Evolutionary conservation across 2,113 vertebrate genomes (phyloP).

Genomic region (Elachura formosa): DNA sequence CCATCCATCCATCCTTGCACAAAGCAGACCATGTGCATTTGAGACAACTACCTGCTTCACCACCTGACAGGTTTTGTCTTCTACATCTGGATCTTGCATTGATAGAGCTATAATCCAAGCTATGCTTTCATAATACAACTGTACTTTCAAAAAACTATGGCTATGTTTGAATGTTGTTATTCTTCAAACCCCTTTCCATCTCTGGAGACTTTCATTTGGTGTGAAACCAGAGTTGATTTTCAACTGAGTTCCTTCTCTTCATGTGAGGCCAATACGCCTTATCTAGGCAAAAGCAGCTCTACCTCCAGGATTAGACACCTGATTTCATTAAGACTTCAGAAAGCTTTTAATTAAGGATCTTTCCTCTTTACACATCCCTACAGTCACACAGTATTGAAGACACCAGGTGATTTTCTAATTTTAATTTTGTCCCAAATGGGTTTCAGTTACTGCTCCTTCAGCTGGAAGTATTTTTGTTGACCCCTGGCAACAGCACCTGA

Average conservation of each 20-base stretch:
- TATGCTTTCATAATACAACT: background rate
- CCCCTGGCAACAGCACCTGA: background rate
- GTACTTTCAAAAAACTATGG: background rate
- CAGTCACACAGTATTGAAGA: background rate
- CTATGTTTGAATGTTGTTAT: background rate
- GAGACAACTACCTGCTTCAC: background rate
- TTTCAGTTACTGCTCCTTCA: background rate
- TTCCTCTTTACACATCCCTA: background rate
- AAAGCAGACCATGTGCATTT: background rate
- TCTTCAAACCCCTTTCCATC: background rate
- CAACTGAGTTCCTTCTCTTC: background rate
- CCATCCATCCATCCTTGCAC: background rate
- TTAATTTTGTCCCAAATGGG: background rate
- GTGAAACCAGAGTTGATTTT: background rate
- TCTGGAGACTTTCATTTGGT: background rate
- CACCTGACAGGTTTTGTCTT: background rate
- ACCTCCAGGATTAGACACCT: background rate
- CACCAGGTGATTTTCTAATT: background rate
- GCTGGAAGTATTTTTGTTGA: background rate
- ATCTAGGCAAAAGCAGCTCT: background rate
- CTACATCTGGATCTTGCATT: background rate
- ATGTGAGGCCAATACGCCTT: background rate
- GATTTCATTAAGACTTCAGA: conserved; percentile 5
- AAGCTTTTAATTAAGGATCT: background rate
- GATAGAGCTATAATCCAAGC: background rate